Base-by-base conservation (phyloP, 2,113 vertebrate species). In the Chionis minor region DNA sequence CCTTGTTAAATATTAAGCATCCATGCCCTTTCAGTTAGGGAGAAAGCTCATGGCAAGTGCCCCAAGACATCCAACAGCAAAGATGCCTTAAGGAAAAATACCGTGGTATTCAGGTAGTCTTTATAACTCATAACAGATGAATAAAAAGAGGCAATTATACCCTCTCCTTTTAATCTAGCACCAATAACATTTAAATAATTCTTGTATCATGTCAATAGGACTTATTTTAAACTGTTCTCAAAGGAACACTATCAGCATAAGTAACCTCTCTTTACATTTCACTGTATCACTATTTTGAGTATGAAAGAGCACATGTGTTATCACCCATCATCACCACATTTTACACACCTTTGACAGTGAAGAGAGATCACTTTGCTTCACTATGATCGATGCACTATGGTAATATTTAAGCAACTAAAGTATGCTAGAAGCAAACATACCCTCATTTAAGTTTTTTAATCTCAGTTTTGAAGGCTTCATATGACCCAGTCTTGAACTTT, bases 1-100 rank as follows among this genome's bases (percentile, higher is more conserved):
- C 62, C 70, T 65, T 52, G 52, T 87, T 85, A 95, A 92, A 87
- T 66, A 90, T 79, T 92, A 88, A 96, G 49, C 38, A 86, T 22
- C 28, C 2, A 0, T 83, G 77, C 17, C 83, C 65, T 79, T 89
- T 85, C 30, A 77, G 70, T 65, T 14, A 73, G 19, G 30, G 38
- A 85, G 52, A 67, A 84, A 61, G 61, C 27, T 84, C 54, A 9
- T 7, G n/a, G 4, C 35, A 89, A 69, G 26, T 18, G 52, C 24
- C 78, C 33, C 11, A 30, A 87, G 54, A 49, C 15, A 86, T 35
- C 9, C 45, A 85, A 56, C 17, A 23, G 40, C 35, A 20, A 84
- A 92, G 47, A 87, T 32, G 27, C 52, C 70, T n/a, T 79, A 69
- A 79, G 22, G n/a, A 92, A 89, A 95, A 70, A 82, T 10, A 61